Percentiles rank a stretch among this genome's conserved stretches.
phyloP scores from a whole-genome alignment of 2,797 vertebrate species.

The Lacerta viridis region DNA sequence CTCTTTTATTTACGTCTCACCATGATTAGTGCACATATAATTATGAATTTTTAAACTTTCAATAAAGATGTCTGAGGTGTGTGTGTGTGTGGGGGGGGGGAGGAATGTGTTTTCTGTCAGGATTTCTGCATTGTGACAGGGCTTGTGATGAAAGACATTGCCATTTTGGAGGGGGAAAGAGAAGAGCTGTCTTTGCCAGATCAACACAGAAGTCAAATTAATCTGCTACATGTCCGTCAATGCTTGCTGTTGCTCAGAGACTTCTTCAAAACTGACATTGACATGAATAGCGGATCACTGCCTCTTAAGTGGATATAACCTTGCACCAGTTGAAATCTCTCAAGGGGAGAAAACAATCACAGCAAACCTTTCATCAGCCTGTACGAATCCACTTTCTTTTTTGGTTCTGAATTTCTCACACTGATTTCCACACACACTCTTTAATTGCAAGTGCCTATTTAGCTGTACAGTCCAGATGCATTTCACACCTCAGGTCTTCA shows the following conservation, averaged over 20 bases:
- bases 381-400: conserved; percentile 25
- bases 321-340: conserved; percentile 64
- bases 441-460: not conserved
- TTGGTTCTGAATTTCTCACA: conserved; percentile 31
- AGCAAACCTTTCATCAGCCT: conserved; percentile 62
- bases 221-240: conserved; percentile 64
- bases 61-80: too few species aligned
- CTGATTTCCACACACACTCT: not conserved
- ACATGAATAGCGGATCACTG: conserved; percentile 72
- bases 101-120: conserved; percentile 12
- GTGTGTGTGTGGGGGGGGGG: too few species aligned
- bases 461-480: not conserved
- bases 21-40: too few species aligned
- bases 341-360: conserved; percentile 49
- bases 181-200: conserved; percentile 22
- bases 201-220: conserved; percentile 60
- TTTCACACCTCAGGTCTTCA: conserved; percentile 52
- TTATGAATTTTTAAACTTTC: too few species aligned
- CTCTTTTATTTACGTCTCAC: too few species aligned
- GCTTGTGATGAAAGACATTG: not conserved
- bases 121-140: not conserved
- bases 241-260: conserved; percentile 72
- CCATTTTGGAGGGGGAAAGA: conserved; percentile 39
- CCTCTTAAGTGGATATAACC: conserved; percentile 72
- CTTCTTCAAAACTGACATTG: conserved; percentile 63